A percentile compares a stretch with the other conserved stretches of the same genome.
phyloP scores from a whole-genome alignment of 2,113 vertebrate species.

The Amazona guildingii region DNA sequence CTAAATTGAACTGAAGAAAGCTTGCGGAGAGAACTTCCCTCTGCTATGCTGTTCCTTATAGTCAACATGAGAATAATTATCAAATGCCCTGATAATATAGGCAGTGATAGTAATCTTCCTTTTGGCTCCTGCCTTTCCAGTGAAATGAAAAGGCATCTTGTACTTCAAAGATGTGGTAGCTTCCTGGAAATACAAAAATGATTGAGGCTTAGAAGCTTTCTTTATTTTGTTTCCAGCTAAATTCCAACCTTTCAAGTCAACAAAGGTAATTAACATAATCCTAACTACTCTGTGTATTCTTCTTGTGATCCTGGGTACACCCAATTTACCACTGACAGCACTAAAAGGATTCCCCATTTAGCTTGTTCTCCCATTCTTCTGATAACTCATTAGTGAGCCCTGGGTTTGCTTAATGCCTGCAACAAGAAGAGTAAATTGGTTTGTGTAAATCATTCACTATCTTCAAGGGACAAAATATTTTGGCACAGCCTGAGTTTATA shows the following conservation, averaged over 20 bases:
- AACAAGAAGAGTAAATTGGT: conserved; percentile 2
- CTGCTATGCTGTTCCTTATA: background rate
- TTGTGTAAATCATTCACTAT: conserved; percentile 43
- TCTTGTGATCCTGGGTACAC: conserved; percentile 30
- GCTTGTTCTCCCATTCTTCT: conserved; percentile 31
- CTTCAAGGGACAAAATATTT: conserved; percentile 52
- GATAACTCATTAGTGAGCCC: conserved; percentile 41
- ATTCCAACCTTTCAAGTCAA: background rate
- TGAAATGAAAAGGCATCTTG: background rate
- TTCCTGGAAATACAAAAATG: background rate
- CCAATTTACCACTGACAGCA: conserved; percentile 29
- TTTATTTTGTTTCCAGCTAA: conserved; percentile 18
- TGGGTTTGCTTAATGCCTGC: conserved; percentile 35
- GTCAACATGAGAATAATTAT: background rate
- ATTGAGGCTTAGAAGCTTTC: background rate
- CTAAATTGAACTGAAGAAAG: background rate
- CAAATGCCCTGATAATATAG: background rate
- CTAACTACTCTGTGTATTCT: conserved; percentile 5
- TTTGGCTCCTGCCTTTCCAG: background rate
- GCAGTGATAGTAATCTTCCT: background rate
- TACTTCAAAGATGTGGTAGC: background rate
- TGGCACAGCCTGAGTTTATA: background rate
- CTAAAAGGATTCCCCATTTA: conserved; percentile 49
- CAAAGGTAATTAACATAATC: conserved; percentile 52
- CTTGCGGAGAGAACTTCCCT: background rate